Evolutionary conservation across 1,140 invertebrate genomes (phyloP).

Genomic region (Drosophila kanapiae): DNA sequence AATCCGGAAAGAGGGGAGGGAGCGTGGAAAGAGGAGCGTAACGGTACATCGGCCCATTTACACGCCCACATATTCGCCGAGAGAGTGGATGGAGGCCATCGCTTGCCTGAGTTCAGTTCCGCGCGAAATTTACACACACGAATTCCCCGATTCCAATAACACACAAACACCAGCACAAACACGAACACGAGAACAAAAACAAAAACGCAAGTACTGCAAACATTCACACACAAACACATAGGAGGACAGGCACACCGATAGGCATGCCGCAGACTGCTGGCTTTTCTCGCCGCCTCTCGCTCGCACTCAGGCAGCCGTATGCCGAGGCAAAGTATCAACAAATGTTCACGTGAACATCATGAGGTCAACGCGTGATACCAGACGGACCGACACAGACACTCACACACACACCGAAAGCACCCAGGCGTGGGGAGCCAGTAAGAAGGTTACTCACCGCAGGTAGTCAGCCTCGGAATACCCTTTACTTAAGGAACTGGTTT

Average conservation of each 20-base stretch:
- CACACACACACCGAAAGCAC: conserved; percentile 20
- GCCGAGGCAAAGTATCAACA: conserved; percentile 70
- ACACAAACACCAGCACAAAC: conserved; percentile 60
- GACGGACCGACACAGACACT: conserved; percentile 59
- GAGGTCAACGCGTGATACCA: conserved; percentile 85
- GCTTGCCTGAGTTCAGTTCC: conserved; percentile 67
- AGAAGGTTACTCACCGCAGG: conserved; percentile 34
- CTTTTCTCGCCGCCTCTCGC: conserved; percentile 20
- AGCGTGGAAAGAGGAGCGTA: conserved; percentile 30
- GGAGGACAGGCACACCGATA: conserved; percentile 38
- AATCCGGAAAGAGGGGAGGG: neutral
- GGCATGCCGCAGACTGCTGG: conserved; percentile 64
- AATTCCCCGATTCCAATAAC: conserved; percentile 76
- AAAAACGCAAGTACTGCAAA: conserved; percentile 67
- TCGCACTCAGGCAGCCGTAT: conserved; percentile 10
- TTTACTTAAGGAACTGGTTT: neutral
- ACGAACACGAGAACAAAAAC: conserved; percentile 46
- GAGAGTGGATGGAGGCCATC: conserved; percentile 52
- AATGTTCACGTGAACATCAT: conserved; percentile 84
- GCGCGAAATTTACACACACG: conserved; percentile 68
- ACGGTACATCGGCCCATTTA: conserved; percentile 60
- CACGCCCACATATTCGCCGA: conserved; percentile 55
- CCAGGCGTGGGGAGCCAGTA: conserved; percentile 41
- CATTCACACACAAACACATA: conserved; percentile 41
- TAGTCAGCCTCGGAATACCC: conserved; percentile 21